Conservation (phyloP, 2,797 vertebrate species). For the Smutsia gigantea region DNA sequence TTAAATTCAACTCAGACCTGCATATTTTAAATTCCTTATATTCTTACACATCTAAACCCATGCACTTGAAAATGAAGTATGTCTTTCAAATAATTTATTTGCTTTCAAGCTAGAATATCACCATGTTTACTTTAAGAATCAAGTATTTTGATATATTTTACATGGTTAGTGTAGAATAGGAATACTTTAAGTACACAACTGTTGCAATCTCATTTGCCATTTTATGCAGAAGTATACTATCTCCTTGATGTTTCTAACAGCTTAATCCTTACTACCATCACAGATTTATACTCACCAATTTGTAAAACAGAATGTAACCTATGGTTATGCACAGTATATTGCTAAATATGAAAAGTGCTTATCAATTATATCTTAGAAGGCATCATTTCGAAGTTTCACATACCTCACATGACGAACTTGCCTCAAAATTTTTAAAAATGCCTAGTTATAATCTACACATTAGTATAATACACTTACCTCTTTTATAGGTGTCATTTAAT, state of each 20-base stretch:
- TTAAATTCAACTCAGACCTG: not conserved
- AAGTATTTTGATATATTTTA: not conserved
- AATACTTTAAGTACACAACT: not conserved
- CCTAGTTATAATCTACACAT: not conserved
- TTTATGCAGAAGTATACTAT: not conserved
- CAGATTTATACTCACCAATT: not conserved
- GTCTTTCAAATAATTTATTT: not conserved
- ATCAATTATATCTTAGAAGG: not conserved
- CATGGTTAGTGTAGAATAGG: not conserved
- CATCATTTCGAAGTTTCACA: not conserved
- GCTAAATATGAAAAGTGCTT: not conserved
- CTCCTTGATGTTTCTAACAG: not conserved
- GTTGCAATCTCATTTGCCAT: not conserved
- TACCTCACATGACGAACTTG: not conserved
- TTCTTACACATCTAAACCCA: not conserved
- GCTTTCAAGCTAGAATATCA: not conserved
- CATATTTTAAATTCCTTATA: not conserved
- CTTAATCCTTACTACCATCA: not conserved
- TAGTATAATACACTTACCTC: not conserved
- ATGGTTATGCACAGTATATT: not conserved
- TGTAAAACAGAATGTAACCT: not conserved
- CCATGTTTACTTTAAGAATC: not conserved
- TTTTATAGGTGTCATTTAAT: not conserved
- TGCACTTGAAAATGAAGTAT: not conserved
- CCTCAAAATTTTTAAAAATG: not conserved